These are phyloP conservation scores for Galemys pyrenaicus DNA, from an alignment of 2,113 vertebrate species.

Conservation along the genomic window DNA sequence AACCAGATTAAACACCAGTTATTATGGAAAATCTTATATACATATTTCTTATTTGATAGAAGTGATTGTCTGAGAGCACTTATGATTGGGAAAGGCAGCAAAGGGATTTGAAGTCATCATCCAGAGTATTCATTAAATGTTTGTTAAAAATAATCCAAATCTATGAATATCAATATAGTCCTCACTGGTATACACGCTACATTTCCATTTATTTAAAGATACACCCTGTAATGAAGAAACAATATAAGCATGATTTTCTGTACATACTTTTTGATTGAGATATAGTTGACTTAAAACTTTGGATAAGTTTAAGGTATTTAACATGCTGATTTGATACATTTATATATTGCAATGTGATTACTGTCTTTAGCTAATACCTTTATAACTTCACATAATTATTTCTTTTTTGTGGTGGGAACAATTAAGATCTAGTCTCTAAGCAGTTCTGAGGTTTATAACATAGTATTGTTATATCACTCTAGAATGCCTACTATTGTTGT, in stretches of 20 bases:
- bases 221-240: background rate
- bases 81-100: background rate
- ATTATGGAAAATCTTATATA: background rate
- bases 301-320: background rate
- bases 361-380: background rate
- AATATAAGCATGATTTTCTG: background rate
- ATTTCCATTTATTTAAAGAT: background rate
- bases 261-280: background rate
- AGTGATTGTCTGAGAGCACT: background rate
- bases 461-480: background rate
- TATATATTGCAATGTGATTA: background rate
- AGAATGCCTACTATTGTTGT: background rate
- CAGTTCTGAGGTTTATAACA: background rate
- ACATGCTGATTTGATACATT: background rate
- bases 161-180: background rate
- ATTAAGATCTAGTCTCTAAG: background rate
- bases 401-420: background rate
- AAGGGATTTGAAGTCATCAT: background rate
- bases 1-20: background rate
- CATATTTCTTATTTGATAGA: background rate
- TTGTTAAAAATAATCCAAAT: constrained; percentile 4
- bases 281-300: background rate
- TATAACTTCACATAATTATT: background rate
- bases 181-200: background rate
- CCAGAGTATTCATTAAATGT: background rate